Percentiles rank a stretch among this genome's conserved stretches.
Conservation (phyloP, 2,888 invertebrate species). For the Nymphalis polychloros region DNA sequence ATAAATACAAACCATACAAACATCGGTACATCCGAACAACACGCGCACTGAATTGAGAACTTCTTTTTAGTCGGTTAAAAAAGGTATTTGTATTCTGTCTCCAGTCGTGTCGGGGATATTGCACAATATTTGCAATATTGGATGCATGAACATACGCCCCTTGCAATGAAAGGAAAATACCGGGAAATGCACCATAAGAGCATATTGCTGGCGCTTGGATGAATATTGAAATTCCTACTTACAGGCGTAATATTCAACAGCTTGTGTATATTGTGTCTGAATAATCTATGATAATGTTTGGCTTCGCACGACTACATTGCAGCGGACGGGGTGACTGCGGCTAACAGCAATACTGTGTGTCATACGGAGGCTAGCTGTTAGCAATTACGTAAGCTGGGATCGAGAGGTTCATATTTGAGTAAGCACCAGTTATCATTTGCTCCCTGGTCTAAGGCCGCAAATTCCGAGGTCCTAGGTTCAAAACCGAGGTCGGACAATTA, state of each 20-base stretch:
- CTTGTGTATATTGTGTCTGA: slow-evolving; percentile 11
- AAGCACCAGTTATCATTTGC: too few relatives aligned
- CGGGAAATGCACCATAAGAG: slow-evolving; percentile 58
- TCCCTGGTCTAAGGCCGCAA: too few relatives aligned
- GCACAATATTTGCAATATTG: slow-evolving; percentile 71
- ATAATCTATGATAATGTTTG: slow-evolving; percentile 7
- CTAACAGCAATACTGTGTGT: too few relatives aligned
- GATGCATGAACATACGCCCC: slow-evolving; percentile 56
- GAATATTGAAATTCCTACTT: slow-evolving; percentile 71
- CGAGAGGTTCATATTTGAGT: too few relatives aligned
- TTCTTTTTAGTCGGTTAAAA: slow-evolving; percentile 23
- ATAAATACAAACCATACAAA: background rate
- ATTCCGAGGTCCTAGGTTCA: too few relatives aligned
- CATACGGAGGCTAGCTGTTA: too few relatives aligned
- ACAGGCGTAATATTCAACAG: slow-evolving; percentile 40
- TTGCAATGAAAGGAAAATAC: slow-evolving; percentile 67
- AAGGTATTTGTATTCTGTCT: slow-evolving; percentile 39
- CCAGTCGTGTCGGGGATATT: slow-evolving; percentile 49
- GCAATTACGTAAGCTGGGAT: too few relatives aligned
- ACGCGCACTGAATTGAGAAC: slow-evolving; percentile 18
- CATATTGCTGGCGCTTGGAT: slow-evolving; percentile 66
- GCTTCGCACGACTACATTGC: slow-evolving; percentile 29
- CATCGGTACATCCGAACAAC: background rate
- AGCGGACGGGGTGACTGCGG: too few relatives aligned
- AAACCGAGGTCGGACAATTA: too few relatives aligned